Evolutionary conservation across 2,113 vertebrate species (phyloP).

Genomic region (Anhinga rufa): DNA sequence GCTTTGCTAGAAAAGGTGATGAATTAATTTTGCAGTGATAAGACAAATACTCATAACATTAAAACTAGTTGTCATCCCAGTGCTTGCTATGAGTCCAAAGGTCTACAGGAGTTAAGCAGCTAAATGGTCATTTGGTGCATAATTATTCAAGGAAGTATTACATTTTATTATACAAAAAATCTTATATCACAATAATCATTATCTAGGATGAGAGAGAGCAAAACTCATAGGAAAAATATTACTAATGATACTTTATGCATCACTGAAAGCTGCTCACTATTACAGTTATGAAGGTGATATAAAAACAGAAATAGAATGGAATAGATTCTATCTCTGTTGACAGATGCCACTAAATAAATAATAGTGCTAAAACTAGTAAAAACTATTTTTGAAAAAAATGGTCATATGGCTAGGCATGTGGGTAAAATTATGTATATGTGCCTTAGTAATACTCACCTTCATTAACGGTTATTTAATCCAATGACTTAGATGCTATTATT

Average conservation of each 20-base stretch:
- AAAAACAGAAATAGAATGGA: conserved; percentile 13
- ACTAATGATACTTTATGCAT: background rate
- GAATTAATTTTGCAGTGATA: background rate
- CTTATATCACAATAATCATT: background rate
- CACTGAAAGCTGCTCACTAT: background rate
- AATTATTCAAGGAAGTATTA: background rate
- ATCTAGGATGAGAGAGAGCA: background rate
- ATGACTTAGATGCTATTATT: background rate
- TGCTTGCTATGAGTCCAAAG: background rate
- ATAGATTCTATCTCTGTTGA: background rate
- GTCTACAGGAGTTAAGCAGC: background rate
- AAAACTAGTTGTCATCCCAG: background rate
- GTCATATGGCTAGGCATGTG: background rate
- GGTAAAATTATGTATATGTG: background rate
- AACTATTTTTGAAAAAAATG: background rate
- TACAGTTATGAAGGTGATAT: background rate
- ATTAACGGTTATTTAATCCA: background rate
- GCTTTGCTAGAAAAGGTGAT: background rate
- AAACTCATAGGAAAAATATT: background rate
- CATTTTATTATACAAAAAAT: background rate
- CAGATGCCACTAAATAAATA: background rate
- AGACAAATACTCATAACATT: background rate
- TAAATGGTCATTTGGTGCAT: background rate
- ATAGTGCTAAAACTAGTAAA: background rate
- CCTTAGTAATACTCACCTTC: background rate